phyloP scores from a whole-genome alignment of 2,113 vertebrate species.

The Eubucco bourcierii region DNA sequence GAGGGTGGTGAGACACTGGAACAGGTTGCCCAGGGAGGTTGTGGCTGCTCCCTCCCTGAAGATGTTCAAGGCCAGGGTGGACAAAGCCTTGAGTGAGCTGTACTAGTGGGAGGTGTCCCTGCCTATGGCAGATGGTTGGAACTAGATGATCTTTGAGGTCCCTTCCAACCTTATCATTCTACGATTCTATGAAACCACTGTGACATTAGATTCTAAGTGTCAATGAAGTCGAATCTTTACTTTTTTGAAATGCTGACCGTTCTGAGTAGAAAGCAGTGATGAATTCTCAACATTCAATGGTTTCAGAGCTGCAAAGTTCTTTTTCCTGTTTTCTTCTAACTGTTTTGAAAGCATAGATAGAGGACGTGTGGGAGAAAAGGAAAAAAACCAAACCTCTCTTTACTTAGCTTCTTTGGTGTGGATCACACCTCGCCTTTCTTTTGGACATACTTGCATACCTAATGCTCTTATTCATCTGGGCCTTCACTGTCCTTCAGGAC shows the following conservation, averaged over 20 bases:
- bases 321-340: neutral
- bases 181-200: fast-evolving
- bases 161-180: too few species aligned
- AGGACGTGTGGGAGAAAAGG: neutral
- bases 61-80: too few species aligned
- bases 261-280: neutral
- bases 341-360: neutral
- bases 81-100: too few species aligned
- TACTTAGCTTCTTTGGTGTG: neutral
- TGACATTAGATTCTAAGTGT: neutral
- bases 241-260: neutral
- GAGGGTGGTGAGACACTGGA: too few species aligned
- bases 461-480: neutral
- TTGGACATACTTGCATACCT: neutral
- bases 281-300: neutral
- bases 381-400: neutral
- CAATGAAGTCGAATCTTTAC: neutral
- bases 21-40: too few species aligned
- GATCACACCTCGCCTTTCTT: neutral
- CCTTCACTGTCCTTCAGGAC: neutral
- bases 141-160: too few species aligned
- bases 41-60: too few species aligned
- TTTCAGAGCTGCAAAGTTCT: neutral
- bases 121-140: too few species aligned
- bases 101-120: too few species aligned